Percentiles rank a stretch among this genome's conserved stretches.
Evolutionary conservation across 2,113 vertebrate genomes (phyloP).

Genomic region (Alaudala cheleensis): DNA sequence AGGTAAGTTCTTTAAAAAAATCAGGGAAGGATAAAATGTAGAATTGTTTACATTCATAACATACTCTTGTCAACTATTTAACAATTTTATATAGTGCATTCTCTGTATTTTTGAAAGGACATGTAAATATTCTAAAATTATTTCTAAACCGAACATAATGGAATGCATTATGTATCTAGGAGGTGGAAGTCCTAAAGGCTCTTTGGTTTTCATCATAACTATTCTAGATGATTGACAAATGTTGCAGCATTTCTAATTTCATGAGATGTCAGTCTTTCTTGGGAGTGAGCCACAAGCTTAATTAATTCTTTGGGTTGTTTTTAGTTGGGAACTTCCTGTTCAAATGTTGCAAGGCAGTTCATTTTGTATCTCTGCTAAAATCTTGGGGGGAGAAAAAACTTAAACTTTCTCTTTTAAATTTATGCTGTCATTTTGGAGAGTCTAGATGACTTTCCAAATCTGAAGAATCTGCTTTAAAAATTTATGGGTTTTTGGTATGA

Average conservation of each 20-base stretch:
- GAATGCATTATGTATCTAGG: neutral
- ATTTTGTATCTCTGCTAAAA: neutral
- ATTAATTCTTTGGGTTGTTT: neutral
- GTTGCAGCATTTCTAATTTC: neutral
- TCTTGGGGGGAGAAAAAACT: neutral
- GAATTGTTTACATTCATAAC: neutral
- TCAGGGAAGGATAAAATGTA: neutral
- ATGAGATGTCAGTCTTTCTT: neutral
- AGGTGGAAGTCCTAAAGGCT: neutral
- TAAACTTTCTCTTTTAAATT: neutral
- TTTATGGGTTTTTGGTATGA: neutral
- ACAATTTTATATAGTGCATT: neutral
- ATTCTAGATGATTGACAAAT: neutral
- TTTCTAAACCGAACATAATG: neutral
- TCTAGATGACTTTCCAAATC: neutral
- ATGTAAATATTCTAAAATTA: neutral
- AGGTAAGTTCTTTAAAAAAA: conserved; percentile 74
- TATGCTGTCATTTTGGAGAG: neutral
- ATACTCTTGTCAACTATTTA: neutral
- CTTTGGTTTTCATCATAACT: neutral
- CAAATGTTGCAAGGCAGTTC: neutral
- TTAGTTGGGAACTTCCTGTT: neutral
- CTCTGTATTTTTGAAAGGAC: neutral
- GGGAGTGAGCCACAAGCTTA: neutral
- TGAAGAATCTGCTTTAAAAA: neutral